A percentile compares a stretch with the other conserved stretches of the same genome.
These are phyloP conservation scores for Celastrina argiolus DNA, from an alignment of 2,888 invertebrate species.

Conservation along the genomic window DNA sequence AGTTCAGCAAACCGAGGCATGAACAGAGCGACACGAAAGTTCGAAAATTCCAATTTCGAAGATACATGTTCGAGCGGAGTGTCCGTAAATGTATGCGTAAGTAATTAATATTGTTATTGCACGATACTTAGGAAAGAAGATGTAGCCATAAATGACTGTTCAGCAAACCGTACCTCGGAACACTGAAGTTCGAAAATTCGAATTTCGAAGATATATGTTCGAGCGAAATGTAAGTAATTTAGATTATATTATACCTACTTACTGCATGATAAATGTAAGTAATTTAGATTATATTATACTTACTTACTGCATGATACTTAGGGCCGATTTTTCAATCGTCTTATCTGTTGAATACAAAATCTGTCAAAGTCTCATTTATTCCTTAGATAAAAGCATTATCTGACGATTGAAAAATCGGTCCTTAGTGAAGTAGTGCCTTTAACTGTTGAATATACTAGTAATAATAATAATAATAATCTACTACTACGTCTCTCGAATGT, in stretches of 20 bases:
- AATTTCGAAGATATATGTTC: background rate
- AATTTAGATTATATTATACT: background rate
- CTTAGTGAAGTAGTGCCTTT: no score
- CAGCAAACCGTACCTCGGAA: background rate
- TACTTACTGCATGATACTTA: background rate
- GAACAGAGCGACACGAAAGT: background rate
- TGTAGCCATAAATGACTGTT: background rate
- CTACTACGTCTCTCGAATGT: no score
- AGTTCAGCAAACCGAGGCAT: background rate
- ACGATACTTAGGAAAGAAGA: background rate
- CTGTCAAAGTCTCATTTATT: no score
- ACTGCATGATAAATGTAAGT: conserved; percentile 14
- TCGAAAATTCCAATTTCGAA: background rate
- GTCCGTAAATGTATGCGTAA: conserved; percentile 16
- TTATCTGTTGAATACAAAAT: no score
- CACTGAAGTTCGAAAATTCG: background rate
- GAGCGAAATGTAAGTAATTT: background rate
- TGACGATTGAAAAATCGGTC: no score
- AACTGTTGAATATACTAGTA: no score
- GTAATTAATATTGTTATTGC: background rate
- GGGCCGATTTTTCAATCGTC: no score
- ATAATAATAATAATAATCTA: no score
- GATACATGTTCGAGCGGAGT: background rate
- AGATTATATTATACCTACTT: no score
- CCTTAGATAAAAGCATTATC: no score